Evolutionary conservation across 1,140 invertebrate species (phyloP), one percentile per base, ranked within the genome.

Genomic region (Drosophila paulistorum): DNA sequence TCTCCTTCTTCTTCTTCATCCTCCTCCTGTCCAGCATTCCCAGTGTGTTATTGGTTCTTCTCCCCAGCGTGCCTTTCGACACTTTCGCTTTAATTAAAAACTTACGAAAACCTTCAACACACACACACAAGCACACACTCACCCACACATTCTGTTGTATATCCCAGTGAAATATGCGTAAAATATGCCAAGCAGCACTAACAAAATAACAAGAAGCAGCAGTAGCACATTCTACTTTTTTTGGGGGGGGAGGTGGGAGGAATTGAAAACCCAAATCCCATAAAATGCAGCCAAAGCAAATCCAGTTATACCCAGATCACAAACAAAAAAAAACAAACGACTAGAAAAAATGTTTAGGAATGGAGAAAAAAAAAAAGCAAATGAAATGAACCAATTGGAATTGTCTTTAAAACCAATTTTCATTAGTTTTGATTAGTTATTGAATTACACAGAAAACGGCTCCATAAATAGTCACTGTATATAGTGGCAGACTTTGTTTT

Each of bases 71-170:
- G 82, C 72, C 79, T 77, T 75, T 87, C 80, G 73, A 87, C 83
- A 87, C 83, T 87, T 87, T 87, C 77, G 83, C 83, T 82, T 87
- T 87, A 83, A 87, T 89, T 87, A 89, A 87, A 87, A 87, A 89
- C 84, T 83, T 89, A 77, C 65, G 74, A 77, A 81, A 85, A 86
- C 64, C 60, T 70, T 61, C 41, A 65, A 35, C 37, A 17, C 63
- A 41, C 45, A 59, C 54, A 63, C 45, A 55, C 67, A 65, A n/a
- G n/a, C 58, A 37, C 37, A 23, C 7, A 64, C 26, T 37, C 26
- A 20, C 48, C 35, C 66, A 64, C 26, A 39, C 30, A 30, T 39
- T 30, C 59, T 51, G 6, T 51, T 17, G 9, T 7, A 23, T n/a
- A 51, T 45, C 7, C 42, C 42, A 62, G 75, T 68, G 63, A 77